Percentiles rank a stretch among this genome's conserved stretches.
These are phyloP conservation scores for Macropis europaea DNA, from an alignment of 2,888 invertebrate genomes.

Conservation along the genomic window DNA sequence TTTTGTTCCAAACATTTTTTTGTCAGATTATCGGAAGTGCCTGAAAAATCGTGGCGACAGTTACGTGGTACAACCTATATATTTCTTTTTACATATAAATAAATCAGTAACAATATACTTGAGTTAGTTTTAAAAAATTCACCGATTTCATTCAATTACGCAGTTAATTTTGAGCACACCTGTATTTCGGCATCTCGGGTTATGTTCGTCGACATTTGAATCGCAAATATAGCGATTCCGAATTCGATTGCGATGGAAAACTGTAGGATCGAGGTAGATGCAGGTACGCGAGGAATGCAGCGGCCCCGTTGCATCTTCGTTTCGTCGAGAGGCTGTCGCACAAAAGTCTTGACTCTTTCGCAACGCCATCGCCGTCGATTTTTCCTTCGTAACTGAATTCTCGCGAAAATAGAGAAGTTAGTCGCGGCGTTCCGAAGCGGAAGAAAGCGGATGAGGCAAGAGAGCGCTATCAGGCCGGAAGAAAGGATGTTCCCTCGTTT, in stretches of 20 bases:
- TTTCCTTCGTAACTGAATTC: neutral
- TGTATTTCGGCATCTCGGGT: no score
- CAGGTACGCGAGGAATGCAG: neutral
- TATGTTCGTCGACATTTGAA: neutral
- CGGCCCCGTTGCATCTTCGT: neutral
- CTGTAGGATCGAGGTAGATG: no score
- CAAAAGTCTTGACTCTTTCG: neutral
- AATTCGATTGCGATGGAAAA: neutral
- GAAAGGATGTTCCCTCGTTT: slow-evolving; percentile 1
- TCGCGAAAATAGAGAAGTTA: neutral
- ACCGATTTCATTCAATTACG: no score
- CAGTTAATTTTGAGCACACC: no score
- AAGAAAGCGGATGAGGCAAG: slow-evolving; percentile 8
- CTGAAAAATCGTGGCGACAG: no score
- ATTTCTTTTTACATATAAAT: no score
- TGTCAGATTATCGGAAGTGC: no score
- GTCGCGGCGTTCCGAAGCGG: neutral
- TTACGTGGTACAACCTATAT: no score
- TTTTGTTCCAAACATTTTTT: no score
- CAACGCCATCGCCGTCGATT: neutral
- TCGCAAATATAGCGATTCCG: neutral
- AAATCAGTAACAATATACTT: no score
- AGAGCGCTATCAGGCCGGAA: slow-evolving; percentile 36
- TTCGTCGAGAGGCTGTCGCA: neutral
- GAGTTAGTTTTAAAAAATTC: no score